Evolutionary conservation across 1,140 invertebrate genomes (phyloP).

Genomic region (Anastatus disparis): DNA sequence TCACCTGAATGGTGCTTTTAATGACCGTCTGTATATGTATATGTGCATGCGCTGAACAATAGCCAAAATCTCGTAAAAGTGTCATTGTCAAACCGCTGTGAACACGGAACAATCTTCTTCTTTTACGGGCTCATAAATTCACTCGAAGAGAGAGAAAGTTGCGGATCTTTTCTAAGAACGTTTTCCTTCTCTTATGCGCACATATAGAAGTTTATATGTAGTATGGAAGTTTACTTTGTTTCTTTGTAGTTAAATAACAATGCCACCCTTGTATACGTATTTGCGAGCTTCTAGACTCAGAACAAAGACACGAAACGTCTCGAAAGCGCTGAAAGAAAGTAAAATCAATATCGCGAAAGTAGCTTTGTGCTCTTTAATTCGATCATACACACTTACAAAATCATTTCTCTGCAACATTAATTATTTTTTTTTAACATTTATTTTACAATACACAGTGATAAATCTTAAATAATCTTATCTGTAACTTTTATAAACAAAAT

Average conservation of each 20-base stretch:
- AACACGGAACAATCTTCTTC: constrained; percentile 50
- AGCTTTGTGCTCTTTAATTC: constrained; percentile 6
- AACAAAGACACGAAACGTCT: constrained; percentile 16
- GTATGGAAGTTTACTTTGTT: constrained; percentile 35
- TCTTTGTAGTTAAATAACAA: constrained; percentile 20
- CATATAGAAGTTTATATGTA: too few relatives aligned
- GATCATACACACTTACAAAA: too few relatives aligned
- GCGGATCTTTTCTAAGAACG: constrained; percentile 44
- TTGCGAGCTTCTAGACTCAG: background rate
- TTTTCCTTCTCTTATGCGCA: constrained; percentile 27
- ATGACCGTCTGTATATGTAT: too few relatives aligned
- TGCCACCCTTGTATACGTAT: background rate
- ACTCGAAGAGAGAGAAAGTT: constrained; percentile 45
- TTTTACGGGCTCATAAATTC: constrained; percentile 60
- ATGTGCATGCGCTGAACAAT: too few relatives aligned
- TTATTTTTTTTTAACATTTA: too few relatives aligned
- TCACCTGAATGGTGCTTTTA: constrained; percentile 8
- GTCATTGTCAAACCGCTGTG: constrained; percentile 55
- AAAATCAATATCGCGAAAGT: constrained; percentile 11
- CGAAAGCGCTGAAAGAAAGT: constrained; percentile 7
- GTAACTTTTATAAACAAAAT: too few relatives aligned
- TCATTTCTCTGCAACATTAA: too few relatives aligned
- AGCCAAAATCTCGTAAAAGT: constrained; percentile 54
- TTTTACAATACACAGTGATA: too few relatives aligned
- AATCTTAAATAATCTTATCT: too few relatives aligned